Evolutionary conservation across 2,888 invertebrate genomes (phyloP), one percentile per base, ranked within the genome.

Genomic region (Meliscaeva auricollis): DNA sequence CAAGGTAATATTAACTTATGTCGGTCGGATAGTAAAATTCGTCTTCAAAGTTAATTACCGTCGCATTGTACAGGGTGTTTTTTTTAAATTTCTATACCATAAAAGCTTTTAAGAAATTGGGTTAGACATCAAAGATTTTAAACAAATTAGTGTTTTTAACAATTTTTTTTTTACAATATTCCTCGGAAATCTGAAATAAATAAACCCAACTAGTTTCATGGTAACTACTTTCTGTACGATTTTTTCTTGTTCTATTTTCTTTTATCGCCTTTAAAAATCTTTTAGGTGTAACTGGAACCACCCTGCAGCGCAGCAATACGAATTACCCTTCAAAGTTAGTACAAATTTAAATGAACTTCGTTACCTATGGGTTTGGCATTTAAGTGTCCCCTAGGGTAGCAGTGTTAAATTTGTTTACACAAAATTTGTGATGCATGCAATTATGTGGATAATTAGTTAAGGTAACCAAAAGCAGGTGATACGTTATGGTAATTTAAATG

Each of bases 1-100:
- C 6, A 32, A 56, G 3, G 4, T 1, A 44, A 11, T 26, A 46
- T 62, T 44, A 30, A 64, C 62, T 15, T 0, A 64, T 30, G 20
- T 4, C 5, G 17, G 20, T 4, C 5, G 17, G 7, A 2, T n/a
- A 1, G 20, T n/a, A 4, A 13, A 48, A 13, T 66, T 48, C 8
- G 13, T 48, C 32, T 62, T 20, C 20, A 48, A 20, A 32, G 48
- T 22, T 50, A 32, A 48, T 48, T 66, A 48, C 11, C 35, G 11
- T 22, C 7, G 50, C 4, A 26, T 9, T 15, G 1, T n/a, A 50
- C 20, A 50, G 35, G 58, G 58, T 58, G 58, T 3, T 20, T 11
- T 17, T n/a, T n/a, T n/a, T n/a, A n/a, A 26, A 13, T 26, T 26
- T 6, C 0, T 17, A 38, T 8, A 8, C 9, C 38, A 38, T 0